Conservation (phyloP, 2,797 vertebrate genomes). For the Lepilemur ruficaudatus region DNA sequence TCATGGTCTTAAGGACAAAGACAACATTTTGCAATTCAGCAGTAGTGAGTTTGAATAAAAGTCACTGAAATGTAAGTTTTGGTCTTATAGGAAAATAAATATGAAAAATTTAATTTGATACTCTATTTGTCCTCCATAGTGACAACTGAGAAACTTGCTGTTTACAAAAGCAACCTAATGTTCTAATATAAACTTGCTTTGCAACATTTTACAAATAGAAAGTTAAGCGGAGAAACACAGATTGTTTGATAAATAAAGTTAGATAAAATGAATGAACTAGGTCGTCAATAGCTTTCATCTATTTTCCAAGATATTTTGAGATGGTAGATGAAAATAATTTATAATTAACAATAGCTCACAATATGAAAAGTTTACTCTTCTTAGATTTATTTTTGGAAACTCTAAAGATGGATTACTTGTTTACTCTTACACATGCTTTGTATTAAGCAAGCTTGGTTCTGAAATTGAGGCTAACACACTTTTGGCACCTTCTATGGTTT, state of each 20-base stretch:
- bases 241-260: not conserved
- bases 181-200: conserved; percentile 36
- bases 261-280: conserved; percentile 11
- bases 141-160: conserved; percentile 34
- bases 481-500: not conserved
- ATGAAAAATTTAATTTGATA: conserved; percentile 55
- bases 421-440: not conserved
- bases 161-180: conserved; percentile 33
- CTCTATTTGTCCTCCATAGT: conserved; percentile 6
- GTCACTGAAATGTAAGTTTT: conserved; percentile 78
- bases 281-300: not conserved
- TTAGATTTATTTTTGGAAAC: not conserved
- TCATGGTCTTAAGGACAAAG: conserved; percentile 87
- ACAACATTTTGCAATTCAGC: conserved; percentile 83
- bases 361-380: not conserved
- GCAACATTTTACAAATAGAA: not conserved
- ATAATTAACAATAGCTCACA: not conserved
- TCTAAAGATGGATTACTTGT: conserved; percentile 5
- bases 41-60: conserved; percentile 83
- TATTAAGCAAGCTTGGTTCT: conserved; percentile 60
- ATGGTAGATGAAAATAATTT: conserved; percentile 25
- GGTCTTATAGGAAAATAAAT: conserved; percentile 58
- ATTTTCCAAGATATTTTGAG: conserved; percentile 44
- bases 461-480: conserved; percentile 47
- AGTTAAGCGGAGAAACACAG: not conserved